phyloP scores from a whole-genome alignment of 2,888 invertebrate genomes.

The Mythimna ferrago region DNA sequence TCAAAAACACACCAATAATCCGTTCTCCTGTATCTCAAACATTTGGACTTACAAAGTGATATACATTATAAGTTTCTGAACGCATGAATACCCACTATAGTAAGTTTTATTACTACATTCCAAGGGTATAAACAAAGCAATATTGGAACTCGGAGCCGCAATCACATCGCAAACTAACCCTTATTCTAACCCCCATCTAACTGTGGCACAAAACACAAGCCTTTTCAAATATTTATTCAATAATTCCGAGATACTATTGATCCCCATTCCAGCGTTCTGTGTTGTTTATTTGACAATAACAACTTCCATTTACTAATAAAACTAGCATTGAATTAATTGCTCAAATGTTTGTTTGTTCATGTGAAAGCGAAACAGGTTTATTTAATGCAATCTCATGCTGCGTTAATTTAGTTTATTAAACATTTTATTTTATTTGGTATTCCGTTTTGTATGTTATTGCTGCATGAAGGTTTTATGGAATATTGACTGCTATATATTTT shows the following conservation, averaged over 20 bases:
- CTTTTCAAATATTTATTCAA: slow-evolving; percentile 47
- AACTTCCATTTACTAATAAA: slow-evolving; percentile 35
- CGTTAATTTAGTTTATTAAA: background rate
- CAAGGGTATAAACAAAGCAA: slow-evolving; percentile 44
- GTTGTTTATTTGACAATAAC: slow-evolving; percentile 21
- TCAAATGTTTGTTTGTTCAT: slow-evolving; percentile 24
- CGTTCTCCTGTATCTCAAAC: background rate
- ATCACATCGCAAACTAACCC: slow-evolving; percentile 7
- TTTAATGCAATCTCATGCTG: background rate
- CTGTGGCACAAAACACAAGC: slow-evolving; percentile 21
- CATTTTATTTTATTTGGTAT: background rate
- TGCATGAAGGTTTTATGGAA: too few relatives aligned
- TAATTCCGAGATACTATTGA: slow-evolving; percentile 31
- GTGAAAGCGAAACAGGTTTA: slow-evolving; percentile 2
- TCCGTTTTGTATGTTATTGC: too few relatives aligned
- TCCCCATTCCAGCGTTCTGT: background rate
- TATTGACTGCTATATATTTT: too few relatives aligned
- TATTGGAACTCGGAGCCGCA: slow-evolving; percentile 25
- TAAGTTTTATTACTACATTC: slow-evolving; percentile 39
- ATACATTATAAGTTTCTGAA: background rate
- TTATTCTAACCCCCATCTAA: slow-evolving; percentile 6
- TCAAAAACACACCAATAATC: slow-evolving; percentile 1
- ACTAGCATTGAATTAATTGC: slow-evolving; percentile 23
- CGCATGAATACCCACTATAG: background rate
- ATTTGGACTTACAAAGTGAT: slow-evolving; percentile 10